Evolutionary conservation across 2,113 vertebrate genomes (phyloP).

Genomic region (Percopsis transmontana): DNA sequence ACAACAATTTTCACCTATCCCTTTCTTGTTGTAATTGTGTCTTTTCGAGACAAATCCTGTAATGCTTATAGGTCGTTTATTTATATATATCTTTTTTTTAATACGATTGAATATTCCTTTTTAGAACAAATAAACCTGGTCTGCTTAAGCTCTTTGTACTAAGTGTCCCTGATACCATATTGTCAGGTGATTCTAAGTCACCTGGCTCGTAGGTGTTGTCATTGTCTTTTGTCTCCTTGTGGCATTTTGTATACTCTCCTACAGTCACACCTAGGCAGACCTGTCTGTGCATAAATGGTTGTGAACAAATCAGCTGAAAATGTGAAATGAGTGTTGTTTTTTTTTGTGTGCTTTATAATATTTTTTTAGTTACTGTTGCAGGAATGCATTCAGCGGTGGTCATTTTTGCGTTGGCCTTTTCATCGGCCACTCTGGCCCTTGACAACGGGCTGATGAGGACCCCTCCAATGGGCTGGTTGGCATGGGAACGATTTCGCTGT

Average conservation of each 20-base stretch:
- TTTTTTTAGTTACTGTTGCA: slow-evolving; percentile 6
- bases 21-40: too few relatives aligned
- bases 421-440: slow-evolving; percentile 62
- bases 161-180: neutral
- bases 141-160: neutral
- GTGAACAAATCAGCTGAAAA: too few relatives aligned
- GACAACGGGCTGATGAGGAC: slow-evolving; percentile 89
- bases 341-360: neutral
- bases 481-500: slow-evolving; percentile 94
- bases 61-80: too few relatives aligned
- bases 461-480: slow-evolving; percentile 95
- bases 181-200: slow-evolving; percentile 18
- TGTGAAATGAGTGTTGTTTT: too few relatives aligned
- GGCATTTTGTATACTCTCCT: neutral
- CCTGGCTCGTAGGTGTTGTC: slow-evolving; percentile 15
- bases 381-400: slow-evolving; percentile 49
- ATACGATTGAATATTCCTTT: too few relatives aligned
- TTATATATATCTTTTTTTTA: too few relatives aligned
- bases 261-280: slow-evolving; percentile 26
- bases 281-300: slow-evolving; percentile 6
- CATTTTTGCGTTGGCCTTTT: slow-evolving; percentile 50
- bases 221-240: neutral
- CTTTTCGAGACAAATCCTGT: too few relatives aligned
- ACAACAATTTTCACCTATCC: too few relatives aligned
- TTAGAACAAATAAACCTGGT: too few relatives aligned